Evolutionary conservation across 2,797 vertebrate species (phyloP).

Genomic region (Lophotriccus pileatus): DNA sequence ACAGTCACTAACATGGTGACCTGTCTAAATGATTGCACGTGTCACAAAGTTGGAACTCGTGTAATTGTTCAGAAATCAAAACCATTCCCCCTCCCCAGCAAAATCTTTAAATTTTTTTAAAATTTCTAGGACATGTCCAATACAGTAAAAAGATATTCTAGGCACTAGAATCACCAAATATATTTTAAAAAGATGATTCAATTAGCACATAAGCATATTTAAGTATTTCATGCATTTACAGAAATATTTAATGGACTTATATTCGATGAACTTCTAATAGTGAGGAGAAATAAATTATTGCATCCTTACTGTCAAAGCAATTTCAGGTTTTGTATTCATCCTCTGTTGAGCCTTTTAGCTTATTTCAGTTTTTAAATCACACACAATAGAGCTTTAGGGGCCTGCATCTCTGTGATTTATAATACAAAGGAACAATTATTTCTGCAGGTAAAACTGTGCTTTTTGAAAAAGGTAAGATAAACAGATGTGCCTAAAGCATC

Average conservation of each 20-base stretch:
- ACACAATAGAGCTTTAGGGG: conserved; percentile 50
- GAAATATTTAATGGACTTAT: neutral
- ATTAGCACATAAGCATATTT: neutral
- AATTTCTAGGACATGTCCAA: neutral
- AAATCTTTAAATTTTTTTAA: neutral
- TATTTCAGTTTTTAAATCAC: conserved; percentile 63
- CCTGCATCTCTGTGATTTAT: conserved; percentile 51
- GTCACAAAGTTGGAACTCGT: neutral
- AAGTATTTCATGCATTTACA: neutral
- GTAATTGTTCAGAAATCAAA: neutral
- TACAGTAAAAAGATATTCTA: neutral
- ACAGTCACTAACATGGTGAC: neutral
- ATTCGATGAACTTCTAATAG: conserved; percentile 26
- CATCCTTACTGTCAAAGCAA: conserved; percentile 42
- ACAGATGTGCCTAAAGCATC: conserved; percentile 48
- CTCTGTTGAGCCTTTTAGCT: conserved; percentile 44
- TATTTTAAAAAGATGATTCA: neutral
- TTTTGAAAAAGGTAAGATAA: conserved; percentile 60
- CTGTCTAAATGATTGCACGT: neutral
- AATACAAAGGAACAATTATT: conserved; percentile 64
- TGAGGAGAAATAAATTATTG: conserved; percentile 55
- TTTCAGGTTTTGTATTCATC: conserved; percentile 45
- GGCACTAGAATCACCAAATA: neutral
- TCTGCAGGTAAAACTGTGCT: conserved; percentile 52
- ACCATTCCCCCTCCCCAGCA: neutral